These are phyloP conservation scores for Meghimatium bilineatum DNA, from an alignment of 2,888 invertebrate species.

Conservation along the genomic window DNA sequence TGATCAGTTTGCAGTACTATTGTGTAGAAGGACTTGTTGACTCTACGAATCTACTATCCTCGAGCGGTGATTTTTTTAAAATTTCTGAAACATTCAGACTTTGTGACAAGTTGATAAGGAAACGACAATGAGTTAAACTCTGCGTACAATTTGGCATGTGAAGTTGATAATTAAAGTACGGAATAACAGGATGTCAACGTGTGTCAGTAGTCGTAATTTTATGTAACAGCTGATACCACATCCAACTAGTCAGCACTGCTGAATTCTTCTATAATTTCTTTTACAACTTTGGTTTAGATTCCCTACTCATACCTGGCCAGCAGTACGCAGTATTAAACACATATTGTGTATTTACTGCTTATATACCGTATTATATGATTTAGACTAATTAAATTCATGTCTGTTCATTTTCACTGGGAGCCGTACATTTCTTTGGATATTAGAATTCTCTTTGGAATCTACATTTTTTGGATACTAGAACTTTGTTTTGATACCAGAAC, in stretches of 20 bases:
- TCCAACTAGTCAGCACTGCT: not conserved
- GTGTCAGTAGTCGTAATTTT: not conserved
- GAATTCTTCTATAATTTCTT: not conserved
- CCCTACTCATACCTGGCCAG: not conserved
- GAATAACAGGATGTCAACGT: slow-evolving; percentile 2
- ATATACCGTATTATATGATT: too few relatives aligned
- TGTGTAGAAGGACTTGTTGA: too few relatives aligned
- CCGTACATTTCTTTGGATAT: too few relatives aligned
- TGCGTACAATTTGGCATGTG: not conserved
- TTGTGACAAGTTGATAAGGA: not conserved
- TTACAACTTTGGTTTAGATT: not conserved
- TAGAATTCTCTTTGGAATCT: too few relatives aligned
- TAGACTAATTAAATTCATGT: too few relatives aligned
- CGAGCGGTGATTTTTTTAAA: not conserved
- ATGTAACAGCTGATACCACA: not conserved
- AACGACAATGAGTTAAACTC: not conserved
- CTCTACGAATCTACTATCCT: not conserved
- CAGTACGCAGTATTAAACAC: too few relatives aligned
- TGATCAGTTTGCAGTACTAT: too few relatives aligned
- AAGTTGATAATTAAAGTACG: slow-evolving; percentile 8
- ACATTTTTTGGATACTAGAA: too few relatives aligned
- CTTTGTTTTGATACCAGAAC: too few relatives aligned
- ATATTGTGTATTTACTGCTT: too few relatives aligned
- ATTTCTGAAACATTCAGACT: not conserved
- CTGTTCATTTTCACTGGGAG: too few relatives aligned